Conservation (phyloP, 2,888 invertebrate genomes). For the Pyrgus malvae region DNA sequence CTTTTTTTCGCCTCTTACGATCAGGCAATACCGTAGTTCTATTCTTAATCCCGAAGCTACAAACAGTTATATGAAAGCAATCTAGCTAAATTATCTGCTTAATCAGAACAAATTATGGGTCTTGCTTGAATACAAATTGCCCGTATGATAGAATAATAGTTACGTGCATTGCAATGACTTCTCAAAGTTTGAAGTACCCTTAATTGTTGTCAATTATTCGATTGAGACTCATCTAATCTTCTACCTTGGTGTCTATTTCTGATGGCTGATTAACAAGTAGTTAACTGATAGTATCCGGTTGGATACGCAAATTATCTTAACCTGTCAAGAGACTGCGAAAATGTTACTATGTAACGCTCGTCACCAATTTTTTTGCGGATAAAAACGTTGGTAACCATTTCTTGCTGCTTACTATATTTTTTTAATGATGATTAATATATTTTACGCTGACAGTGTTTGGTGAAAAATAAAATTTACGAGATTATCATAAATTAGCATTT, state of each 20-base stretch:
- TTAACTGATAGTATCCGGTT: neutral
- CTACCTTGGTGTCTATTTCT: slow-evolving; percentile 23
- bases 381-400: too few species aligned
- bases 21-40: too few species aligned
- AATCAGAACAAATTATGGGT: neutral
- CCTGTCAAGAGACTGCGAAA: too few species aligned
- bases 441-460: too few species aligned
- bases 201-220: slow-evolving; percentile 17
- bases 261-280: neutral
- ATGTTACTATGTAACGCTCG: too few species aligned
- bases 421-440: too few species aligned
- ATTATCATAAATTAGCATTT: too few species aligned
- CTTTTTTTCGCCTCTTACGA: too few species aligned
- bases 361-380: too few species aligned
- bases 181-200: slow-evolving; percentile 7
- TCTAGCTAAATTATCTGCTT: neutral
- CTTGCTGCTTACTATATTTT: too few species aligned
- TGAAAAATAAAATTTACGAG: too few species aligned
- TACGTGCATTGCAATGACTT: slow-evolving; percentile 2
- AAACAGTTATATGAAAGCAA: neutral
- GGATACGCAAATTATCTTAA: neutral
- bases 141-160: slow-evolving; percentile 16
- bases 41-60: too few species aligned
- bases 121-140: slow-evolving; percentile 1
- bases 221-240: neutral